Evolutionary conservation across 2,888 invertebrate species (phyloP).

Genomic region (Eupithecia subumbrata): DNA sequence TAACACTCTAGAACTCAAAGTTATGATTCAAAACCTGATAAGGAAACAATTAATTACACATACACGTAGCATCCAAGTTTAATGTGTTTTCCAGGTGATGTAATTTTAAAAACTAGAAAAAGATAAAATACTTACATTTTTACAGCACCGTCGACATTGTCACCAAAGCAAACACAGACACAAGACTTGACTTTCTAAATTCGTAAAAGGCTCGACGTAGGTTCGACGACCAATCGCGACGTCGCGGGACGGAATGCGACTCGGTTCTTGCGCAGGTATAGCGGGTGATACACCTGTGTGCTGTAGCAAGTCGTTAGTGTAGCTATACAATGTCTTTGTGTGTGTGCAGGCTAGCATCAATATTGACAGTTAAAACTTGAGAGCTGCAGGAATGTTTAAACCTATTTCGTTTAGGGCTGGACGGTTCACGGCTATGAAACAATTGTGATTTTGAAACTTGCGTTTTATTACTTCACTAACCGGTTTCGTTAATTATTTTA

Average conservation of each 20-base stretch:
- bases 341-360: conserved; percentile 48
- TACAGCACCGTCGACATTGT: conserved; percentile 52
- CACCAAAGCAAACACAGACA: conserved; percentile 51
- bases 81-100: conserved; percentile 21
- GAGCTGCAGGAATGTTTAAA: conserved; percentile 13
- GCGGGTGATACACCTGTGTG: conserved; percentile 66
- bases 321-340: conserved; percentile 53
- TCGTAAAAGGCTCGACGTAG: conserved; percentile 68
- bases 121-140: conserved; percentile 50
- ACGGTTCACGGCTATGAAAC: background rate
- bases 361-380: conserved; percentile 35
- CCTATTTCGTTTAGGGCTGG: background rate
- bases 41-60: conserved; percentile 13
- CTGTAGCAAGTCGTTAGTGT: conserved; percentile 60
- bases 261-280: conserved; percentile 80
- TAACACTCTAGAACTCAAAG: conserved; percentile 14
- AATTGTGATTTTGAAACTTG: background rate
- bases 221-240: conserved; percentile 73
- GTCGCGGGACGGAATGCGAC: conserved; percentile 80
- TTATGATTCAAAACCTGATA: conserved; percentile 27
- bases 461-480: background rate
- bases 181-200: conserved; percentile 69
- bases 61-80: background rate
- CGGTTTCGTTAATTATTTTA: no score
- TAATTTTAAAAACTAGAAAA: conserved; percentile 18